phyloP scores from a whole-genome alignment of 2,797 vertebrate genomes.

The Epinephelus malabaricus region DNA sequence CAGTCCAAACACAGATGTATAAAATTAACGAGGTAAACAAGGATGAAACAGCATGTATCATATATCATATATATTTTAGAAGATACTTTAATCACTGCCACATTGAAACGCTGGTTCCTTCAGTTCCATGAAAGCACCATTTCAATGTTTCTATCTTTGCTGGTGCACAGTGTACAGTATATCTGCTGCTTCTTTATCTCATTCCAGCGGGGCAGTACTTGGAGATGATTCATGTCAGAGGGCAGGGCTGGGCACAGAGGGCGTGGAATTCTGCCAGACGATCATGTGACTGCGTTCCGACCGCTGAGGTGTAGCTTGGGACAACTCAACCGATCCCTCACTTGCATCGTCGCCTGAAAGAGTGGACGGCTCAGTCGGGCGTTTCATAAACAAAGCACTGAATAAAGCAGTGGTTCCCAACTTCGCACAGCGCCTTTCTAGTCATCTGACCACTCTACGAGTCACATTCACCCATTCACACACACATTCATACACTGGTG shows the following conservation, averaged over 20 bases:
- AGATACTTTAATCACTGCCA: slow-evolving; percentile 39
- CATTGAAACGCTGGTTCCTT: slow-evolving; percentile 21
- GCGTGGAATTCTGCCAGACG: slow-evolving; percentile 86
- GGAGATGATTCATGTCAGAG: slow-evolving; percentile 70
- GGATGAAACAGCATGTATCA: slow-evolving; percentile 18
- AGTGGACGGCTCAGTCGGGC: neutral
- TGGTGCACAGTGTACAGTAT: neutral
- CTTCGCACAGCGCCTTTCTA: no score
- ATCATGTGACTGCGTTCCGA: slow-evolving; percentile 91
- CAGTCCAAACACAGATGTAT: slow-evolving; percentile 35
- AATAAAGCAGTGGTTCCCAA: no score
- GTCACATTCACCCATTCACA: no score
- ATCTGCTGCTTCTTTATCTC: slow-evolving; percentile 16
- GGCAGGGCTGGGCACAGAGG: slow-evolving; percentile 76
- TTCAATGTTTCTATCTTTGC: slow-evolving; percentile 16
- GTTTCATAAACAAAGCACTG: slow-evolving; percentile 7
- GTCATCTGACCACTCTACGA: no score
- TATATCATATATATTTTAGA: slow-evolving; percentile 14
- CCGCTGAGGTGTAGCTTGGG: slow-evolving; percentile 81
- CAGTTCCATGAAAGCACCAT: slow-evolving; percentile 21
- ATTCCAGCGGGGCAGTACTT: slow-evolving; percentile 1
- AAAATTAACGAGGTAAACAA: slow-evolving; percentile 58
- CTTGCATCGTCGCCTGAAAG: slow-evolving; percentile 86
- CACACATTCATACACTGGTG: no score
- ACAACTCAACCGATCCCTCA: slow-evolving; percentile 78